Evolutionary conservation across 1,140 invertebrate species (phyloP), one percentile per base, ranked within the genome.

Genomic region (Maniola jurtina): DNA sequence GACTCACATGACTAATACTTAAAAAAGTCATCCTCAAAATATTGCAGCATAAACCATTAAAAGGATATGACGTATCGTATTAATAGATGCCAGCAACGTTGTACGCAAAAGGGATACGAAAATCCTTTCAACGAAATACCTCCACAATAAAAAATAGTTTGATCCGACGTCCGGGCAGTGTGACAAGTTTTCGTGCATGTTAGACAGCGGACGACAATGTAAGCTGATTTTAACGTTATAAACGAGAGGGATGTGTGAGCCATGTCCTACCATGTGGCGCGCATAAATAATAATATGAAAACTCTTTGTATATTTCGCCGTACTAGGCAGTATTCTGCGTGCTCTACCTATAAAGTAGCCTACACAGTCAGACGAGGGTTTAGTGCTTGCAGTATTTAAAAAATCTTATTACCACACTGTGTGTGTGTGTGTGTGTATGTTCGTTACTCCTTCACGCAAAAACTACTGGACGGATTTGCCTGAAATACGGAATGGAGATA

Each of bases 121-220:
- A 59, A 38, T 16, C 57, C 57, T 59, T 59, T 59, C 40, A 59
- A 16, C 38, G 2, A 15, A 59, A 11, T 33, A 25, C 4, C 25
- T 25, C 25, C 56, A 35, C 15, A 14, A 13, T 60, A 60, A 60
- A 60, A 59, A 59, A 42, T 60, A 60, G 58, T 60, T 48, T 48
- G 40, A 60, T 60, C 47, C 47, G 58, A 60, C 42, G 45, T 60
- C 34, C 58, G 13, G 13, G 42, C 45, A 16, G 47, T 33, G n/a
- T 60, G 58, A 60, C 58, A 60, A 59, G 57, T 59, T 59, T 25
- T 14, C 40, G 34, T 10, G 25, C 52, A 34, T 34, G 52, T 55
- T 35, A 10, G 25, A 34, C 34, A 13, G 25, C 13, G 25, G 34
- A 34, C n/a, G 52, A 35, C 34, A 55, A 33, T 33, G 34, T 55